A percentile compares a stretch with the other conserved stretches of the same genome.
Evolutionary conservation across 1,140 invertebrate species (phyloP).

Genomic region (Lasaia peninsularis): DNA sequence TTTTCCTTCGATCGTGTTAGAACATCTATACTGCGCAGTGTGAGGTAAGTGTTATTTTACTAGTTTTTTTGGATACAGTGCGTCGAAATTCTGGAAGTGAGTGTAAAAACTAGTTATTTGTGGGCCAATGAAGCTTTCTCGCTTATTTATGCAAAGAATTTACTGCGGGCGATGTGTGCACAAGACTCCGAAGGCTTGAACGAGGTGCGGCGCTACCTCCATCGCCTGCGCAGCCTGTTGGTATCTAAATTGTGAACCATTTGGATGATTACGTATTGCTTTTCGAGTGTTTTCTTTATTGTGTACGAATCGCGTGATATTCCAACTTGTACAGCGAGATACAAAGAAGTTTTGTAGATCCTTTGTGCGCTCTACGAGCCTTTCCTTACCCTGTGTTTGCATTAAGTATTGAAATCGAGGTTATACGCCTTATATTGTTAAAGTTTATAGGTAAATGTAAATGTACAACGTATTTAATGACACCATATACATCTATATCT

Average conservation of each 20-base stretch:
- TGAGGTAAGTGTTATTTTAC: slow-evolving; percentile 65
- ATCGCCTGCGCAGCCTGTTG: slow-evolving; percentile 60
- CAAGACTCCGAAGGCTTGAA: slow-evolving; percentile 57
- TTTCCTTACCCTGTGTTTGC: slow-evolving; percentile 41
- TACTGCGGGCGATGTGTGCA: slow-evolving; percentile 66
- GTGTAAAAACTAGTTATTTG: slow-evolving; percentile 41
- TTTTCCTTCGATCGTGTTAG: slow-evolving; percentile 62
- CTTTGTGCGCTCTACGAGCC: slow-evolving; percentile 29
- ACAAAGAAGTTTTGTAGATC: too few relatives aligned
- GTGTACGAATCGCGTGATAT: too few relatives aligned
- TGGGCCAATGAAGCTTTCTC: slow-evolving; percentile 59
- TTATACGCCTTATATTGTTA: too few relatives aligned
- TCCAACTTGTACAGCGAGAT: too few relatives aligned
- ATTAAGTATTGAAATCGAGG: too few relatives aligned
- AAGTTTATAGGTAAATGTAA: not conserved
- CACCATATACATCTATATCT: not conserved
- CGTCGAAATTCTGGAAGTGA: slow-evolving; percentile 44
- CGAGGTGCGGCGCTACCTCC: slow-evolving; percentile 58
- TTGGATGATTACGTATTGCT: slow-evolving; percentile 36
- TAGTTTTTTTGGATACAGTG: slow-evolving; percentile 63
- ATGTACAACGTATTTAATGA: not conserved
- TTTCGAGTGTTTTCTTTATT: slow-evolving; percentile 47
- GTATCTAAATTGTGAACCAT: slow-evolving; percentile 51
- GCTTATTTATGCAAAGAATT: slow-evolving; percentile 75
- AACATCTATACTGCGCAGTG: slow-evolving; percentile 72